These are phyloP conservation scores for Latrodectus geometricus DNA, from an alignment of 1,140 invertebrate species.

Conservation along the genomic window DNA sequence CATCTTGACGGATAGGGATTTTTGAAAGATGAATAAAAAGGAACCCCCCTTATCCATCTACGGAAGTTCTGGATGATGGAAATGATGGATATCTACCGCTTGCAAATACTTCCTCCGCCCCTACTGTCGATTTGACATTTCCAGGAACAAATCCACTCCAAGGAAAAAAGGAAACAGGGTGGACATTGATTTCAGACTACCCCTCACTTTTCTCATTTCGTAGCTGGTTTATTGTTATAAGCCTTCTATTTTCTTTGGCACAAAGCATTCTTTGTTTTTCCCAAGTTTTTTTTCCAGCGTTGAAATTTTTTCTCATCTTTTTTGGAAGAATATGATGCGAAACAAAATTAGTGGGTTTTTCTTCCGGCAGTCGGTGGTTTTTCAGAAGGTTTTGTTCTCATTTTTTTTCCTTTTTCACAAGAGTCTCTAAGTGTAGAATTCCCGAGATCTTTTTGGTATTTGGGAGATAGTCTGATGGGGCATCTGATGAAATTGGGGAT, in stretches of 20 bases:
- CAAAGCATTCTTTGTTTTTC: neutral
- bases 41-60: neutral
- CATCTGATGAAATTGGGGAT: no score
- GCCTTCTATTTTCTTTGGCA: slow-evolving; percentile 28
- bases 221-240: slow-evolving; percentile 13
- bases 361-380: neutral
- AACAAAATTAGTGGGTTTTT: neutral
- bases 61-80: slow-evolving; percentile 5
- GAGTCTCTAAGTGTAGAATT: no score
- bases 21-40: neutral
- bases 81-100: slow-evolving; percentile 5
- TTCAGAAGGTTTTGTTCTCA: neutral
- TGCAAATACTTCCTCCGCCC: slow-evolving; percentile 8
- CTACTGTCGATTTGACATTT: neutral
- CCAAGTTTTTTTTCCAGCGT: neutral
- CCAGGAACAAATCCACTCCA: slow-evolving; percentile 16
- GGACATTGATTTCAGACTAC: neutral
- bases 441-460: no score
- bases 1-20: neutral
- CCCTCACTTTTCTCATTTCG: slow-evolving; percentile 1
- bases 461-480: no score
- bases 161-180: neutral
- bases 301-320: neutral
- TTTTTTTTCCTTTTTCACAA: neutral
- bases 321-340: neutral